Evolutionary conservation across 2,113 vertebrate genomes (phyloP).

Genomic region (Machaerirhynchus nigripectus): DNA sequence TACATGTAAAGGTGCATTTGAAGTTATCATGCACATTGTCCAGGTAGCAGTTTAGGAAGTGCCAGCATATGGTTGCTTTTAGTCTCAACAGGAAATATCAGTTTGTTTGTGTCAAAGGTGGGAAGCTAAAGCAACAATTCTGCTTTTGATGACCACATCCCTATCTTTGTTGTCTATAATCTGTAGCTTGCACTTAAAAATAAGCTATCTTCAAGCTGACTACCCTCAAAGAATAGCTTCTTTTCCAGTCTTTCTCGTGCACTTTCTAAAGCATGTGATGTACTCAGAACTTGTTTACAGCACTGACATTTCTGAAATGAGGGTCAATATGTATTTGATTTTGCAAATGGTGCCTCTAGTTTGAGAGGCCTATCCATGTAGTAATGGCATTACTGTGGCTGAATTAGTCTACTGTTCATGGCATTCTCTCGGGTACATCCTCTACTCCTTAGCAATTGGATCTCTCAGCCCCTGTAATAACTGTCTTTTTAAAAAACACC

Average conservation of each 20-base stretch:
- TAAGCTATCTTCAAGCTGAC: not conserved
- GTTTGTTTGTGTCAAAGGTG: not conserved
- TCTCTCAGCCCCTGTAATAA: not conserved
- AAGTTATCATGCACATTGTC: not conserved
- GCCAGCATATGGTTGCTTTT: not conserved
- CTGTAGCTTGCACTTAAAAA: not conserved
- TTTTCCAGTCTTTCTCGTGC: not conserved
- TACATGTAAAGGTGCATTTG: not conserved
- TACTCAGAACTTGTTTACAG: not conserved
- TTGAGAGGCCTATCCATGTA: not conserved
- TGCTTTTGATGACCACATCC: not conserved
- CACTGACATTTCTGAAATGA: not conserved
- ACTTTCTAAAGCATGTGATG: not conserved
- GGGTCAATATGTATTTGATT: slow-evolving; percentile 22
- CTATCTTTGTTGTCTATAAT: not conserved
- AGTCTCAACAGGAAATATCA: not conserved
- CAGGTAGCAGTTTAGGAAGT: not conserved
- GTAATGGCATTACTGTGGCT: not conserved
- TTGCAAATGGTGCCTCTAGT: not conserved
- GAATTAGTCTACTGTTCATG: not conserved
- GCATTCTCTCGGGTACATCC: not conserved
- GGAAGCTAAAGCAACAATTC: not conserved
- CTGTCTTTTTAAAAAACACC: not conserved
- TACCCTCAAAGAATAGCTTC: not conserved
- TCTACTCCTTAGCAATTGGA: not conserved